Conservation (phyloP, 2,113 vertebrate genomes). For the Probosciger aterrimus region DNA sequence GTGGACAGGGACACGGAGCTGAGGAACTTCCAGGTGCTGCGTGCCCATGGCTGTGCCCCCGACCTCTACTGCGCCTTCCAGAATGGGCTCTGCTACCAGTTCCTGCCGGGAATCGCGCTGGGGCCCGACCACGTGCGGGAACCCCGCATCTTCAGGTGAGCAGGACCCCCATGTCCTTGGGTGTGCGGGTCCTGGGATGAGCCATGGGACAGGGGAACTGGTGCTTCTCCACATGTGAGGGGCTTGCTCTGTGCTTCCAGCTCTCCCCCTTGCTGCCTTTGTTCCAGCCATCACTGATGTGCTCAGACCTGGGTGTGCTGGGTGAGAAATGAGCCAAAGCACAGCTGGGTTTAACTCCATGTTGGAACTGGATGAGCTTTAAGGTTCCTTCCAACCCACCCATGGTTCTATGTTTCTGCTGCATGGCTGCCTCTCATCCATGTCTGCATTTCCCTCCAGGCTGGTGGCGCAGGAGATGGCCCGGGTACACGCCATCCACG, state of each 20-base stretch:
- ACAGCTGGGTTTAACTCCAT: background rate
- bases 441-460: slow-evolving; percentile 55
- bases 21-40: slow-evolving; percentile 93
- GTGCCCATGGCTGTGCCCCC: slow-evolving; percentile 90
- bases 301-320: background rate
- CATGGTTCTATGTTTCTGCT: background rate
- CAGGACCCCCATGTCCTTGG: background rate
- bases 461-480: slow-evolving; percentile 94
- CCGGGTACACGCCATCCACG: slow-evolving; percentile 91
- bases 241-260: background rate
- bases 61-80: slow-evolving; percentile 95
- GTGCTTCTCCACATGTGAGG: background rate
- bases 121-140: slow-evolving; percentile 88
- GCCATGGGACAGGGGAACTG: accelerated
- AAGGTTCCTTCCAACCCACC: background rate
- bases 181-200: background rate
- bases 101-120: slow-evolving; percentile 89
- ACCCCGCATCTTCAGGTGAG: slow-evolving; percentile 86
- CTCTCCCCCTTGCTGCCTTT: background rate
- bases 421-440: accelerated
- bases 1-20: slow-evolving; percentile 95
- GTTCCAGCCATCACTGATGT: accelerated
- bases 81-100: slow-evolving; percentile 96
- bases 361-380: background rate
- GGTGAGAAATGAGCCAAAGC: background rate